Evolutionary conservation across 2,113 vertebrate species (phyloP).

Genomic region (Meleagris gallopavo): DNA sequence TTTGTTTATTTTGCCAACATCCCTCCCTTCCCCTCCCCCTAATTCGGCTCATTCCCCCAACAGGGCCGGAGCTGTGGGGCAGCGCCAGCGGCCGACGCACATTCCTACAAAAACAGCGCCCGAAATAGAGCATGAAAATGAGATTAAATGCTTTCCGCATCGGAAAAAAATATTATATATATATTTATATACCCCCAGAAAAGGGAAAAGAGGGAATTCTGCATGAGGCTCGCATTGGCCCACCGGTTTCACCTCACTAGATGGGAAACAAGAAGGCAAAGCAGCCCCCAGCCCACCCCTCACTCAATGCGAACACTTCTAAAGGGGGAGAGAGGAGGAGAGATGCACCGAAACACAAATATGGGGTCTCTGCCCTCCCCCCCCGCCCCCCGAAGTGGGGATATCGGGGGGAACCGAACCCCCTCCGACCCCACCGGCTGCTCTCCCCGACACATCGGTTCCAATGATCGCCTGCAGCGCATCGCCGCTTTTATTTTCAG

Average conservation of each 20-base stretch:
- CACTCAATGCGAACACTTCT: background rate
- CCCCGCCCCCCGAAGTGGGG: background rate
- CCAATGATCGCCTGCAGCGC: background rate
- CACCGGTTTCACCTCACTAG: accelerated
- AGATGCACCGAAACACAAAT: background rate
- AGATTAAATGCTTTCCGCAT: background rate
- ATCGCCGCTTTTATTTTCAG: background rate
- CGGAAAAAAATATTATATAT: background rate
- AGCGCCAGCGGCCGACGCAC: background rate
- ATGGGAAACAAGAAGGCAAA: background rate
- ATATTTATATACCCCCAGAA: background rate
- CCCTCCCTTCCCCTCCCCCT: too few species aligned
- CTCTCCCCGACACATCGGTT: background rate
- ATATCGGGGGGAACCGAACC: background rate
- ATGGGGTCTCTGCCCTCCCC: background rate
- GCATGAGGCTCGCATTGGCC: background rate
- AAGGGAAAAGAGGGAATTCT: background rate
- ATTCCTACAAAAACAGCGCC: background rate
- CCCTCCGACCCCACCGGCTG: background rate
- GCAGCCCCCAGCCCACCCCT: accelerated
- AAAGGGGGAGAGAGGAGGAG: background rate
- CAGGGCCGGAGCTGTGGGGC: background rate
- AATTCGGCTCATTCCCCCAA: too few species aligned
- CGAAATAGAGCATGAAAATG: background rate
- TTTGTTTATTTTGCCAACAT: too few species aligned